A percentile compares a stretch with the other conserved stretches of the same genome.
Evolutionary conservation across 2,113 vertebrate species (phyloP).

Genomic region (Carassius gibelio): DNA sequence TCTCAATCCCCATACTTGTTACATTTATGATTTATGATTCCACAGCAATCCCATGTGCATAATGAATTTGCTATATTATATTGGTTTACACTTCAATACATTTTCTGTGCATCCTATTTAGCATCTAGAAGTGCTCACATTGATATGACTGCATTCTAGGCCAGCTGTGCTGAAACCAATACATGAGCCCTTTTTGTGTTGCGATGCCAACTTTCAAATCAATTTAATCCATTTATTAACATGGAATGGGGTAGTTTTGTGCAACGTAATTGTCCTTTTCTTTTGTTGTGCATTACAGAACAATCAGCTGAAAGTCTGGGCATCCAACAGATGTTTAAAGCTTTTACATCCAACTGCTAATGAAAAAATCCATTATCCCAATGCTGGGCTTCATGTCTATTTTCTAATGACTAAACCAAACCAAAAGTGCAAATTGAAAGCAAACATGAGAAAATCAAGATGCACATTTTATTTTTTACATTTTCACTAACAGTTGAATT

Average conservation of each 20-base stretch:
- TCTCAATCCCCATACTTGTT: slow-evolving; percentile 64
- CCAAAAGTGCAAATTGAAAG: slow-evolving; percentile 27
- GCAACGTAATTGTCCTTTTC: slow-evolving; percentile 51
- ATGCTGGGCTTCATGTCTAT: slow-evolving; percentile 43
- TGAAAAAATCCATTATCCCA: slow-evolving; percentile 47
- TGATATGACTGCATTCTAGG: slow-evolving; percentile 62
- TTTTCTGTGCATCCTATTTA: slow-evolving; percentile 62
- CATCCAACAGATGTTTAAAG: slow-evolving; percentile 46
- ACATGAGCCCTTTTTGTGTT: slow-evolving; percentile 42
- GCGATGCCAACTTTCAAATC: slow-evolving; percentile 55
- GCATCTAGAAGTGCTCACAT: slow-evolving; percentile 59
- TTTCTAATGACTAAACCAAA: slow-evolving; percentile 35
- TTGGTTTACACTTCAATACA: slow-evolving; percentile 45
- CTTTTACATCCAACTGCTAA: slow-evolving; percentile 44
- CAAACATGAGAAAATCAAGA: background rate
- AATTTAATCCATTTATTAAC: slow-evolving; percentile 67
- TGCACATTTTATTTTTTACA: too few species aligned
- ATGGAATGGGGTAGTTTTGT: slow-evolving; percentile 54
- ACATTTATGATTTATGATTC: slow-evolving; percentile 69
- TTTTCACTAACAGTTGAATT: too few species aligned
- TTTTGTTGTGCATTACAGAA: slow-evolving; percentile 37
- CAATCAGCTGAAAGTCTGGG: slow-evolving; percentile 54
- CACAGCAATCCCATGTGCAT: slow-evolving; percentile 68
- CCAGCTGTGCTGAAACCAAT: slow-evolving; percentile 47
- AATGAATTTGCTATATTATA: slow-evolving; percentile 74